Base-by-base conservation (phyloP, 1,140 invertebrate genomes). In the Pissodes strobi region DNA sequence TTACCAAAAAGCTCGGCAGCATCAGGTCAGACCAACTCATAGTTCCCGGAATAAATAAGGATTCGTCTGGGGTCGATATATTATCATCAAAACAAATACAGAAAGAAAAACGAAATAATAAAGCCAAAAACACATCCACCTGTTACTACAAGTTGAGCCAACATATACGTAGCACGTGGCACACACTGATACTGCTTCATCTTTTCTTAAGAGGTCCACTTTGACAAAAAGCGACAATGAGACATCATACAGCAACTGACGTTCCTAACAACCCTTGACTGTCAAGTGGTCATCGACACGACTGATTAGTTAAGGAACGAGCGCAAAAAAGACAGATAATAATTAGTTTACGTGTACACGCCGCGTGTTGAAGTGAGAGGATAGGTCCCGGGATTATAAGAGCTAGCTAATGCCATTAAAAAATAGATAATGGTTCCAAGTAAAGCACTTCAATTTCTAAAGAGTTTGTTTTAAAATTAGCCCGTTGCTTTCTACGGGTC, bases 391-490 rank as follows among this genome's bases (percentile, higher is more conserved):
- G 1, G 41, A 4, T 45, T 2, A n/a, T n/a, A n/a, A 45, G 19
- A 43, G 39, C 6, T 45, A 45, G 12, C 17, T 45, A 45, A 10
- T 17, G 19, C 30, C 17, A 34, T 25, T 39, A 57, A 57, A 57
- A 57, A 57, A 25, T 45, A 45, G 43, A 46, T 59, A 59, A 59
- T 59, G 43, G 56, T 46, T 59, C 27, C 56, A 43, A 59, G 56
- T 43, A 45, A 57, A 37, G 56, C 23, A 59, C 52, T 55, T 22
- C 15, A 55, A 10, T 12, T 13, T 23, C 8, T 27, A 1, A 59
- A 48, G 56, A 59, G 56, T 59, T 59, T 59, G 43, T 43, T 59
- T 59, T 59, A 18, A 37, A 59, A 59, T 59, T 48, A 59, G 56
- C 56, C 43, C 43, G 27, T 34, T 25, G 41, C 43, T 48, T 48